Base-by-base conservation (phyloP, 2,797 vertebrate genomes). In the Myotis vivesi region DNA sequence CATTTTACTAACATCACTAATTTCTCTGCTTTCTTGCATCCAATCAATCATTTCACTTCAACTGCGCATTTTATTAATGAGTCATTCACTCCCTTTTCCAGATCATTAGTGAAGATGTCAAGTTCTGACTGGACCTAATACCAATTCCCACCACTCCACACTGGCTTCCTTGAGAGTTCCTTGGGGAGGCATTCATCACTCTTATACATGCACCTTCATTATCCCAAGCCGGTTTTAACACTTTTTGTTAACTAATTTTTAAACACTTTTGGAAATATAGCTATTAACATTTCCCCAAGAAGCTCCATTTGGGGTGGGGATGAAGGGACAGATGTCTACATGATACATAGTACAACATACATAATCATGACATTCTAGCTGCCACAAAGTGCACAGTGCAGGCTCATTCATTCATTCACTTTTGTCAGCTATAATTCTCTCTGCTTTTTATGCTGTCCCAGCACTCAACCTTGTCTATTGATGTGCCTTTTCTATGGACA, bases 61-160 rank as follows among this genome's bases (percentile, higher is more conserved):
- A 66, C 62, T 28, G 17, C n/a, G 25, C 38, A 57, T 95, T 87
- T 94, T 46, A 72, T 85, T 89, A 96, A 87, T n/a, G 84, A 94
- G 68, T 66, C 80, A 46, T 36, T 66, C 66, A 83, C 44, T 77
- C 55, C 7, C 13, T 94, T 82, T 95, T 81, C 33, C 51, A 64
- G 75, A 91, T 73, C 20, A 0, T 68, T 95, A 66, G 86, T 62
- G 46, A 92, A 94, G 94, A 95, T 72, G 80, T 95, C 86, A 84
- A 28, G 49, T 87, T 95, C 69, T 90, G 79, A 59, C 73, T 28
- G 8, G 91, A 94, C 33, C 30, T 16, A 15, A 68, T 9, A 51
- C n/a, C 57, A 71, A 13, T 69, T 80, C 79, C 80, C 23, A 8
- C 25, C 28, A 57, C 23, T 66, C 30, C 13, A 10, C 28, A 49